Conservation (phyloP, 92 coral and sea anemone species). For the Umimayanthus chanpuru region DNA sequence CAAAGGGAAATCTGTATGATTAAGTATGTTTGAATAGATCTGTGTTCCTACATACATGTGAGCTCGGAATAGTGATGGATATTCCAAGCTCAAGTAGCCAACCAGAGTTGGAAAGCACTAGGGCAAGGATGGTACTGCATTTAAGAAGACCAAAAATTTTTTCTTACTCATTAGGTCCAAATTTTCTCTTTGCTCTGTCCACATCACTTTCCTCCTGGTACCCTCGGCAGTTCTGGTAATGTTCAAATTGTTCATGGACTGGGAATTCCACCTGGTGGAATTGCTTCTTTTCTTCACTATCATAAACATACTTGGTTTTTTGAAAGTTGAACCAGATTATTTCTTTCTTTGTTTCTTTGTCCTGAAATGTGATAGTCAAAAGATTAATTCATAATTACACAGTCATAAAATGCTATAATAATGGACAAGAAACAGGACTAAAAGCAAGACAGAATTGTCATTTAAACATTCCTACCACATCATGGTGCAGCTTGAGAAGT, state of each 20-base stretch:
- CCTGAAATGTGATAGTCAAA: constrained; percentile 54
- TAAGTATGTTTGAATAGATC: no score
- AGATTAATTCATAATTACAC: neutral
- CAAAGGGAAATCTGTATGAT: no score
- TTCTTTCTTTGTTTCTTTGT: constrained; percentile 77
- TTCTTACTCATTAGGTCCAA: constrained; percentile 87
- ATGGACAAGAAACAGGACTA: neutral
- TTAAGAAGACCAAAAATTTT: neutral
- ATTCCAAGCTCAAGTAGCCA: no score
- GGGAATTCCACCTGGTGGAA: constrained; percentile 92
- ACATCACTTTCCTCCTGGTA: constrained; percentile 88
- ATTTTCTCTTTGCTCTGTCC: constrained; percentile 68
- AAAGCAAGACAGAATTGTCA: neutral
- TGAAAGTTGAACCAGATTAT: constrained; percentile 93
- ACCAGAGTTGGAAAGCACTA: no score
- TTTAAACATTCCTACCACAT: constrained; percentile 59
- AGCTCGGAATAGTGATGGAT: no score
- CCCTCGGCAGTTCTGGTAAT: constrained; percentile 84
- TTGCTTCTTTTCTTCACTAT: constrained; percentile 91
- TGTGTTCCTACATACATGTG: no score
- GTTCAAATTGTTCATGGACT: constrained; percentile 76
- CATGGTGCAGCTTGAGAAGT: constrained; percentile 88
- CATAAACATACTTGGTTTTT: constrained; percentile 96
- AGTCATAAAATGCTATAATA: neutral
- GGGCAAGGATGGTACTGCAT: no score